Base-by-base conservation (phyloP, 2,888 invertebrate species). In the Metellina segmentata region DNA sequence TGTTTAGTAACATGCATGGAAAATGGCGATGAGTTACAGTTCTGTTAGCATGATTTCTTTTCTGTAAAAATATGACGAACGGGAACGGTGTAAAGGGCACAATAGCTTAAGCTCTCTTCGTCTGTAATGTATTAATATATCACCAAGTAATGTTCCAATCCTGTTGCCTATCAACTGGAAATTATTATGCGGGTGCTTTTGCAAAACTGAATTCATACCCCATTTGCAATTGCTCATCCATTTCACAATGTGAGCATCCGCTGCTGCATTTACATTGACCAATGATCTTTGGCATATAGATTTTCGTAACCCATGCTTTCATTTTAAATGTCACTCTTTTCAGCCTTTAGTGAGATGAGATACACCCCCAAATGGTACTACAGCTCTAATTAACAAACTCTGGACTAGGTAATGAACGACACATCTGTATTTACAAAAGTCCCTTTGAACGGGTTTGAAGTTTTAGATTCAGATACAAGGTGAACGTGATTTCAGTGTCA, bases 251-350 rank as follows among this genome's bases (percentile, higher is more conserved):
- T 74, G 20, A 20, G 34, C 70, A 7, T 16, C n/a, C n/a, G 16
- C n/a, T 16, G n/a, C n/a, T 69, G n/a, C 74, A 74, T 34, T 34
- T 9, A 13, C 34, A 20, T 74, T 74, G 7, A 34, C 8, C 74
- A 74, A 19, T 74, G 20, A 34, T 74, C 74, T 19, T 11, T 11
- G 61, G 13, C 16, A 61, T 61, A 11, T 61, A 11, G 61, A 61
- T 61, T 61, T 61, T 61, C 13, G 61, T 16, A 61, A 34, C 34
- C 51, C 52, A 34, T 52, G 52, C 51, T 52, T 52, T 52, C 78
- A 9, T 78, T 78, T 78, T 20, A 53, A 53, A 19, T 78, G 52
- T 78, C 20, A 74, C 52, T 53, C 78, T 78, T 78, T 78, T 78
- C 52, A 20, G 19, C 9, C 52, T 52, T 52, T 53, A 20, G 9